Conservation (phyloP, 2,888 invertebrate species). For the Philaethria dido region DNA sequence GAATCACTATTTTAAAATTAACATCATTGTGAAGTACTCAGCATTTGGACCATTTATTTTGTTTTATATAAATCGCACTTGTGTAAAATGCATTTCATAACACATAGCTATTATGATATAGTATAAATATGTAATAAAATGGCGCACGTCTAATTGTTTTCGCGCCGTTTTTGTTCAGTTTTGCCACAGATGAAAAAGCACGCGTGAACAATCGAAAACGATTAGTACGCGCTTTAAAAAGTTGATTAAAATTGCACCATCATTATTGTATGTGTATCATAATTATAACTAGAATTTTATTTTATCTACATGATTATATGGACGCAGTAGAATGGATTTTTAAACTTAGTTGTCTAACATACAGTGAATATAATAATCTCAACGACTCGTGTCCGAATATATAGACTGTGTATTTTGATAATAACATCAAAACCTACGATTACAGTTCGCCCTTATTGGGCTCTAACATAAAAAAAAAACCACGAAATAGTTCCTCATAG, state of each 20-base stretch:
- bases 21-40: constrained; percentile 56
- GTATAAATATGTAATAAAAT: constrained; percentile 38
- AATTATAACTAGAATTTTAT: constrained; percentile 44
- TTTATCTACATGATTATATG: constrained; percentile 42
- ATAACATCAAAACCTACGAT: constrained; percentile 74
- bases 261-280: constrained; percentile 44
- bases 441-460: constrained; percentile 61
- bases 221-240: constrained; percentile 48
- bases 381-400: constrained; percentile 48
- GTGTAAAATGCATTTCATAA: constrained; percentile 46
- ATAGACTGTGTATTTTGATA: constrained; percentile 79
- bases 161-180: constrained; percentile 35
- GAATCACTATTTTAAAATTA: constrained; percentile 59
- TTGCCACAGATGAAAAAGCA: constrained; percentile 32
- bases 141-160: constrained; percentile 40
- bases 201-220: constrained; percentile 39
- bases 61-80: constrained; percentile 45
- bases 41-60: constrained; percentile 62
- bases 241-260: constrained; percentile 45
- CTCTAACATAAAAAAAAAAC: constrained; percentile 67
- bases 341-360: constrained; percentile 34
- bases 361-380: constrained; percentile 59
- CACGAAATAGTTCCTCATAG: constrained; percentile 83
- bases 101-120: constrained; percentile 41
- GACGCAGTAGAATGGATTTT: constrained; percentile 39